Conservation (phyloP, 2,113 vertebrate species). For the Echinops telfairi region DNA sequence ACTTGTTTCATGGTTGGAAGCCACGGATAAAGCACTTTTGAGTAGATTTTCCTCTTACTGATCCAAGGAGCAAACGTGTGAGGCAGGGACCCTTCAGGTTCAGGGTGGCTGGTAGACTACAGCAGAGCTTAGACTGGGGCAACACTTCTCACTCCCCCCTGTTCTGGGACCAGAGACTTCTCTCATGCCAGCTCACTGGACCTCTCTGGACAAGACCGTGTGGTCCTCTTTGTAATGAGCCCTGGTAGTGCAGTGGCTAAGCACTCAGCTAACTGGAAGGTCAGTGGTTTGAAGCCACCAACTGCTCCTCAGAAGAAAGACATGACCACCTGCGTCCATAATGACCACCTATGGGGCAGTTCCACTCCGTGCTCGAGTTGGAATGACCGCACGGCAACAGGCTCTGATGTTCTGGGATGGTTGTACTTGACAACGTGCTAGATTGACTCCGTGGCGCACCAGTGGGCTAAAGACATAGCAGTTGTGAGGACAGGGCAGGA, state of each 20-base stretch:
- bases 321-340: neutral
- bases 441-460: too few relatives aligned
- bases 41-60: neutral
- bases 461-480: too few relatives aligned
- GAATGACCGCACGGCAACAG: too few relatives aligned
- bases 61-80: too few relatives aligned
- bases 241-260: neutral
- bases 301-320: neutral
- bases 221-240: neutral
- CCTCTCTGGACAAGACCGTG: neutral
- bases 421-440: too few relatives aligned
- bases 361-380: neutral
- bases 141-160: neutral
- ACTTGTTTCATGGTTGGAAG: neutral
- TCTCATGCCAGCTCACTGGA: neutral
- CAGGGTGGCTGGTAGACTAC: too few relatives aligned
- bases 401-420: too few relatives aligned
- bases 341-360: neutral
- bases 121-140: neutral
- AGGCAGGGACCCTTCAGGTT: neutral
- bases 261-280: neutral
- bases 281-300: neutral
- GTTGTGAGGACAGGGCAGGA: too few relatives aligned
- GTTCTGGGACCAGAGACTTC: too few relatives aligned
- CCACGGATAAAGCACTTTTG: neutral